phyloP scores from a whole-genome alignment of 1,140 invertebrate genomes.

The Lycorma delicatula region DNA sequence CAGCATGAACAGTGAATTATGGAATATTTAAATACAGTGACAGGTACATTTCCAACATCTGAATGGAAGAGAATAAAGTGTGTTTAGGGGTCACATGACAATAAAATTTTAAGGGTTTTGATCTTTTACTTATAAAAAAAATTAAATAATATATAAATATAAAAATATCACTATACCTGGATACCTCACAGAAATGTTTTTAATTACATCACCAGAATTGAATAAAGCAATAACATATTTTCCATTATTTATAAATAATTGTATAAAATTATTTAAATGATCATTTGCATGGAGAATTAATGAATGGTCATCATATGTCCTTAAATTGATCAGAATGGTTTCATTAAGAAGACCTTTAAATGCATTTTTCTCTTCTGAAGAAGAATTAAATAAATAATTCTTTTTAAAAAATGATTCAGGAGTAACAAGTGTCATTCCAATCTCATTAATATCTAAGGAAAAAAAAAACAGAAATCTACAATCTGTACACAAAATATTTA shows the following conservation, averaged over 20 bases:
- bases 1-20: too few species aligned
- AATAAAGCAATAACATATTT: conserved; percentile 70
- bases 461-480: too few species aligned
- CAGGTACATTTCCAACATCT: too few species aligned
- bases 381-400: conserved; percentile 56
- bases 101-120: neutral
- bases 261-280: conserved; percentile 88
- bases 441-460: conserved; percentile 76
- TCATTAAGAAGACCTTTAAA: conserved; percentile 53
- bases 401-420: conserved; percentile 67
- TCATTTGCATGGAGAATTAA: conserved; percentile 86
- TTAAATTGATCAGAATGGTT: conserved; percentile 74
- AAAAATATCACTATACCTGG: conserved; percentile 41
- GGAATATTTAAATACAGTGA: too few species aligned
- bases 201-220: conserved; percentile 69
- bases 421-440: conserved; percentile 80
- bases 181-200: conserved; percentile 65
- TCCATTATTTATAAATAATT: conserved; percentile 72
- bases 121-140: neutral
- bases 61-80: too few species aligned
- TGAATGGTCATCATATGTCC: conserved; percentile 75
- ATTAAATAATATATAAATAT: too few species aligned
- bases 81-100: too few species aligned
- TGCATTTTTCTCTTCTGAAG: conserved; percentile 50
- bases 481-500: too few species aligned